Conservation (phyloP, 2,113 vertebrate genomes). For the Dasypus novemcinctus region DNA sequence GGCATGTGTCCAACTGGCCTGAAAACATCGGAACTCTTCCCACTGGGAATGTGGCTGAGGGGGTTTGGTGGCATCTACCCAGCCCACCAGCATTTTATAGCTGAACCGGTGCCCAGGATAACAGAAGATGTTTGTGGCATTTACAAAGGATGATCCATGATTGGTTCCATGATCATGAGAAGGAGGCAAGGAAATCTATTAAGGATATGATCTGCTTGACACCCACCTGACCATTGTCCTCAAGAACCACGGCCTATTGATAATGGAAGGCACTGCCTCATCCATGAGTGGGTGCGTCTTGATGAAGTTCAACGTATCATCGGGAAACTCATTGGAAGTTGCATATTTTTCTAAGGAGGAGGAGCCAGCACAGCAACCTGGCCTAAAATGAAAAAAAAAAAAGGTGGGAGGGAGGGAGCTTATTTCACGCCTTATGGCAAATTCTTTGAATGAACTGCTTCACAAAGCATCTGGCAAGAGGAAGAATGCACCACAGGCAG, state of each 20-base stretch:
- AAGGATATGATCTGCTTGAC: neutral
- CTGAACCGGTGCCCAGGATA: slow-evolving; percentile 68
- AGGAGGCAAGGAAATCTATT: neutral
- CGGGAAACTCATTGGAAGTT: slow-evolving; percentile 96
- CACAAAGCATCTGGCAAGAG: slow-evolving; percentile 59
- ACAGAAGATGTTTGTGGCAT: slow-evolving; percentile 57
- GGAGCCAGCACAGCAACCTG: slow-evolving; percentile 94
- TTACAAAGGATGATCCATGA: slow-evolving; percentile 39
- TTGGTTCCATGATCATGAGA: neutral
- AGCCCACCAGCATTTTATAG: slow-evolving; percentile 43
- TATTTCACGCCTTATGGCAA: slow-evolving; percentile 54
- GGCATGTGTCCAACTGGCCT: neutral
- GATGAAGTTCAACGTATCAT: slow-evolving; percentile 98
- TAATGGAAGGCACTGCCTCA: slow-evolving; percentile 94
- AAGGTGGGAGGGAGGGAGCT: slow-evolving; percentile 11
- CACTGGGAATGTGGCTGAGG: slow-evolving; percentile 54
- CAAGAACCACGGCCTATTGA: slow-evolving; percentile 97
- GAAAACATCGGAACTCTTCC: slow-evolving; percentile 49
- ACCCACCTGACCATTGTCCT: slow-evolving; percentile 98
- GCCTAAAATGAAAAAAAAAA: slow-evolving; percentile 83
- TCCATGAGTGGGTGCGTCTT: slow-evolving; percentile 99
- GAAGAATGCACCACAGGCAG: neutral
- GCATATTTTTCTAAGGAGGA: slow-evolving; percentile 90
- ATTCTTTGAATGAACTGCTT: slow-evolving; percentile 60
- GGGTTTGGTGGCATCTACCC: slow-evolving; percentile 59